Percentiles rank a stretch among this genome's conserved stretches.
Conservation (phyloP, 2,113 vertebrate genomes). For the Ivindomyrus marchei region DNA sequence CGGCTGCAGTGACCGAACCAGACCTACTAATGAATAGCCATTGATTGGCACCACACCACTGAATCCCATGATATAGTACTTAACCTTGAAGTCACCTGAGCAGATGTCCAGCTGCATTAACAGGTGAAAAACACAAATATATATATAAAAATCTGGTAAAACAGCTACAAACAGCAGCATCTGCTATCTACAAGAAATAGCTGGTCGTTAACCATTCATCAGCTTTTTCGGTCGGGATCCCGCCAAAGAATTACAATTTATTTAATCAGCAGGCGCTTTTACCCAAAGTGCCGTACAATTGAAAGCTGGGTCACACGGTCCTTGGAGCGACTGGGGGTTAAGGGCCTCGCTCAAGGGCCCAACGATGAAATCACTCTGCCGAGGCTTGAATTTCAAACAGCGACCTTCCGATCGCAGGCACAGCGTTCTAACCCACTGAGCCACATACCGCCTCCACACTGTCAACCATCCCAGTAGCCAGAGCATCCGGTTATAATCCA, state of each 20-base stretch:
- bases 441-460: background rate
- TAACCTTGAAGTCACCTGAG: background rate
- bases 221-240: background rate
- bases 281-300: background rate
- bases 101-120: background rate
- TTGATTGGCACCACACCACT: background rate
- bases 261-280: background rate
- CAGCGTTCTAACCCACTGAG: background rate
- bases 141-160: slow-evolving; percentile 27
- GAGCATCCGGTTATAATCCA: background rate
- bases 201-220: background rate
- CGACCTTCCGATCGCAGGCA: background rate
- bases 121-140: slow-evolving; percentile 16
- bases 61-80: background rate
- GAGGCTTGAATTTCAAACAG: background rate
- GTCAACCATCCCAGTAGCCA: background rate
- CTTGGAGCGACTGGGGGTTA: background rate
- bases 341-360: background rate
- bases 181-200: background rate
- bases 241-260: background rate
- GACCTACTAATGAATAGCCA: background rate
- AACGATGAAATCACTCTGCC: background rate
- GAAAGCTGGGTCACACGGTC: background rate
- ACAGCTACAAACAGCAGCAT: slow-evolving; percentile 3
- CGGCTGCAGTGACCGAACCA: background rate